These are phyloP conservation scores for Hyposoter dolosus DNA, from an alignment of 2,888 invertebrate species.

Conservation along the genomic window DNA sequence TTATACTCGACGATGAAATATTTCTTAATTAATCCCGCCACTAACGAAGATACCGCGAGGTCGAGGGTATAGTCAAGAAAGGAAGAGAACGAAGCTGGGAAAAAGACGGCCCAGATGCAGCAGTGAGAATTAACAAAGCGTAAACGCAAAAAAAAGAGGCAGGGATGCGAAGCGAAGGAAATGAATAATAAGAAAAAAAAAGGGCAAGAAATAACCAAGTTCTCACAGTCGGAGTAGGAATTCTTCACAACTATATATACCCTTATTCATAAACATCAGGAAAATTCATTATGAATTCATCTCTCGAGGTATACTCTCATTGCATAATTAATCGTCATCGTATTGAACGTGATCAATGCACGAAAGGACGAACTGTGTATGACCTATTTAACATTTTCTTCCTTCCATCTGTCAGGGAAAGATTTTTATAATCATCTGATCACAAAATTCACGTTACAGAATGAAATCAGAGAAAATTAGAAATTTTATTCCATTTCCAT, in stretches of 20 bases:
- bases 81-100: slow-evolving; percentile 42
- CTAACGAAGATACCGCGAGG: slow-evolving; percentile 50
- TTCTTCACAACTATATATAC: slow-evolving; percentile 1
- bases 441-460: not conserved
- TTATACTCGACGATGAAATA: slow-evolving; percentile 62
- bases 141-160: slow-evolving; percentile 60
- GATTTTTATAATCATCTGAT: not conserved
- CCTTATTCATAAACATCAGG: slow-evolving; percentile 1
- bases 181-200: slow-evolving; percentile 14
- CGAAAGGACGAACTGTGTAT: not conserved
- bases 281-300: slow-evolving; percentile 43
- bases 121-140: slow-evolving; percentile 67
- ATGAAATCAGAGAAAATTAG: too few relatives aligned
- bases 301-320: slow-evolving; percentile 24
- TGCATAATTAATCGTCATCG: slow-evolving; percentile 35
- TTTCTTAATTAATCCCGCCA: slow-evolving; percentile 67
- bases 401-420: not conserved
- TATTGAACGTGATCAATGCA: slow-evolving; percentile 30
- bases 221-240: slow-evolving; percentile 9
- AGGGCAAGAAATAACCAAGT: not conserved
- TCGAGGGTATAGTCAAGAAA: not conserved
- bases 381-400: not conserved
- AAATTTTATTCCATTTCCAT: too few relatives aligned
- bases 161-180: slow-evolving; percentile 45
- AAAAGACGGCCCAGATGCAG: slow-evolving; percentile 52